phyloP scores from a whole-genome alignment of 2,888 invertebrate genomes.

The Luperina testacea region DNA sequence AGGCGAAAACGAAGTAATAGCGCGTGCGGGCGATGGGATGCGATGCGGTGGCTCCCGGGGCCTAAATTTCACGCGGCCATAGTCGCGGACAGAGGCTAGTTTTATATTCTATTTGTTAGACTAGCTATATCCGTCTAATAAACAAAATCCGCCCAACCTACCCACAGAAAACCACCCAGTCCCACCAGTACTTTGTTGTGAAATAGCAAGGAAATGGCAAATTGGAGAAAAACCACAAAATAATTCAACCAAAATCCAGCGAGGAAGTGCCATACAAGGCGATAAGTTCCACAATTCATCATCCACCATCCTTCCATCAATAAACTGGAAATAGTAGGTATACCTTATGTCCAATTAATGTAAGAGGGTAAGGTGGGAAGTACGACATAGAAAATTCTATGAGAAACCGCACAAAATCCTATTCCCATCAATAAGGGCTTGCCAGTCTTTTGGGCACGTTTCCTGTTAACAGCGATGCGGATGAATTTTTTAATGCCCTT shows the following conservation, averaged over 20 bases:
- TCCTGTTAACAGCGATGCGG: too few species aligned
- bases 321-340: background rate
- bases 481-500: too few species aligned
- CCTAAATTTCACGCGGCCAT: too few species aligned
- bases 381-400: background rate
- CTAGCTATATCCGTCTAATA: too few species aligned
- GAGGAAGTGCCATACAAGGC: conserved; percentile 63
- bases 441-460: too few species aligned
- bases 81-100: too few species aligned
- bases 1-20: too few species aligned
- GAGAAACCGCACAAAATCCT: background rate
- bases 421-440: background rate
- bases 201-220: too few species aligned
- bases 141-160: background rate
- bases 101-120: background rate
- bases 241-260: background rate
- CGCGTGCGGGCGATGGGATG: too few species aligned
- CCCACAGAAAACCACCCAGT: background rate
- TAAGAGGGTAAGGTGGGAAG: background rate
- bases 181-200: too few species aligned
- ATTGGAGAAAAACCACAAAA: background rate
- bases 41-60: too few species aligned
- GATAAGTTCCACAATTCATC: conserved; percentile 72
- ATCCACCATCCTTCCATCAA: background rate
- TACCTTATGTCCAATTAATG: too few species aligned